phyloP scores from a whole-genome alignment of 35 echinoderm and acorn worm species.

The Apostichopus japonicus region DNA sequence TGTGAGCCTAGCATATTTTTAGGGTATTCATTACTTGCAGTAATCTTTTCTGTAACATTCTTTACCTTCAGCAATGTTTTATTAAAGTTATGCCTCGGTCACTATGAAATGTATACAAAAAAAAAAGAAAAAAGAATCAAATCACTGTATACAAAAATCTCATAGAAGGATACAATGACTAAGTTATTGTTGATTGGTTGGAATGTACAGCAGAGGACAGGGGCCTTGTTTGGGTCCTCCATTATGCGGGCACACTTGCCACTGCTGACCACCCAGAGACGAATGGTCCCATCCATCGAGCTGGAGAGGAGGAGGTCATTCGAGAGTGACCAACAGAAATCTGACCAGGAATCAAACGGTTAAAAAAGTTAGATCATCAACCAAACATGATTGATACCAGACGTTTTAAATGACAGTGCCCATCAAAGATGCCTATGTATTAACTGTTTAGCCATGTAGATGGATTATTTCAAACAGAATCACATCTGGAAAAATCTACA shows the following conservation, averaged over 20 bases:
- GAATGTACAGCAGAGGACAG: slow-evolving; percentile 78
- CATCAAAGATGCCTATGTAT: too few relatives aligned
- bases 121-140: fast-evolving
- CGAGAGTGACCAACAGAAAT: slow-evolving; percentile 97
- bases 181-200: slow-evolving; percentile 99
- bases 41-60: too few relatives aligned
- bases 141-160: too few relatives aligned
- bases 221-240: slow-evolving; percentile 75
- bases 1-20: too few relatives aligned
- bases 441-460: too few relatives aligned
- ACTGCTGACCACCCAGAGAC: slow-evolving; percentile 88
- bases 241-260: slow-evolving; percentile 76
- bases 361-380: not conserved
- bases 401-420: not conserved
- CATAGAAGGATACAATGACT: slow-evolving; percentile 91
- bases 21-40: too few relatives aligned
- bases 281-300: slow-evolving; percentile 83
- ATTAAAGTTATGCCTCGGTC: too few relatives aligned
- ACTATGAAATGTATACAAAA: too few relatives aligned
- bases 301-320: slow-evolving; percentile 92
- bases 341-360: slow-evolving; percentile 40
- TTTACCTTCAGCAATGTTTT: too few relatives aligned
- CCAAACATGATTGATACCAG: not conserved
- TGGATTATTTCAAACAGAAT: too few relatives aligned
- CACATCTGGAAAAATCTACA: too few relatives aligned